Conservation (phyloP, 2,888 invertebrate genomes). For the Tachina fera region DNA sequence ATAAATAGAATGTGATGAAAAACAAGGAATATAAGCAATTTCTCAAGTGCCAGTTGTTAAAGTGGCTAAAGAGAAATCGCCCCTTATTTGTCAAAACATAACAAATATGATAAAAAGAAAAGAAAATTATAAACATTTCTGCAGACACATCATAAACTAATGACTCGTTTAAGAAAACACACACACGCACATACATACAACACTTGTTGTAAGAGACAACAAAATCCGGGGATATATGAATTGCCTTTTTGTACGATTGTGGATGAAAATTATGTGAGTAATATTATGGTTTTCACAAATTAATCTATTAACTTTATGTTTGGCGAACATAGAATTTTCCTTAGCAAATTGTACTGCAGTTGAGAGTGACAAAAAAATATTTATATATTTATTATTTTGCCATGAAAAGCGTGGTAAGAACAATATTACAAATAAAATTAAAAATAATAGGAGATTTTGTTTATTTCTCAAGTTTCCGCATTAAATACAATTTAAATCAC, state of each 20-base stretch:
- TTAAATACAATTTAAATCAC: background rate
- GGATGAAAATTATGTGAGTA: background rate
- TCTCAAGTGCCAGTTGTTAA: background rate
- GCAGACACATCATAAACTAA: slow-evolving; percentile 56
- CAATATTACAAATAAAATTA: too few species aligned
- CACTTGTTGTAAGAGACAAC: background rate
- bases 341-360: slow-evolving; percentile 1
- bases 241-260: slow-evolving; percentile 3
- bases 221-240: background rate
- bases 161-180: slow-evolving; percentile 31
- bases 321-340: slow-evolving; percentile 2
- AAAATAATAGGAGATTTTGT: background rate
- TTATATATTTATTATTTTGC: background rate
- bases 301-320: slow-evolving; percentile 42
- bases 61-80: slow-evolving; percentile 2
- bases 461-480: background rate
- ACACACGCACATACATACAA: background rate
- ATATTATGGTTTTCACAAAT: slow-evolving; percentile 31
- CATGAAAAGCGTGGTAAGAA: too few species aligned
- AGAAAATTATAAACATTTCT: background rate
- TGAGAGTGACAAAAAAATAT: background rate
- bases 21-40: slow-evolving; percentile 18
- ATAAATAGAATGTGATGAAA: background rate
- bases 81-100: slow-evolving; percentile 40
- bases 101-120: background rate